Conservation (phyloP, 1,140 invertebrate species). For the Drosophila gunungcola region DNA sequence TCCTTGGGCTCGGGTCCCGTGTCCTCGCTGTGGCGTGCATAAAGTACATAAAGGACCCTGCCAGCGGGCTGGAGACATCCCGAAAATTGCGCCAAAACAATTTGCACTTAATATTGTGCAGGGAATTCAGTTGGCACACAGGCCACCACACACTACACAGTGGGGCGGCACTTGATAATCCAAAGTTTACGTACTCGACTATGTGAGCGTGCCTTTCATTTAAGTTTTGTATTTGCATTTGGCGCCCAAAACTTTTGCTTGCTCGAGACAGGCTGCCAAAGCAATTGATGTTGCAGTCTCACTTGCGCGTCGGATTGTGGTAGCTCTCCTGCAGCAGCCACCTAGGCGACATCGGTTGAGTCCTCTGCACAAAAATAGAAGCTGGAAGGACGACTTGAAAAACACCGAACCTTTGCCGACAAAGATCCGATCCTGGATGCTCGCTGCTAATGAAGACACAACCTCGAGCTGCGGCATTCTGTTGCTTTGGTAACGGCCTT, state of each 20-base stretch:
- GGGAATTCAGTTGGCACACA: slow-evolving; percentile 64
- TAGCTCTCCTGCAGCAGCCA: background rate
- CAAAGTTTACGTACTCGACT: slow-evolving; percentile 66
- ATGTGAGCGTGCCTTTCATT: slow-evolving; percentile 65
- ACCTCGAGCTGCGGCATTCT: slow-evolving; percentile 18
- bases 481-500: slow-evolving; percentile 9
- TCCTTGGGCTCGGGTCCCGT: slow-evolving; percentile 28
- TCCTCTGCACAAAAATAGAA: background rate
- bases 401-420: background rate
- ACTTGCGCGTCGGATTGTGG: slow-evolving; percentile 14
- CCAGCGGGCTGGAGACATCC: slow-evolving; percentile 10
- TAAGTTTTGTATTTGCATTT: slow-evolving; percentile 73
- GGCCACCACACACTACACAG: slow-evolving; percentile 13
- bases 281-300: slow-evolving; percentile 6
- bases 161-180: slow-evolving; percentile 56
- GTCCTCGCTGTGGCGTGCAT: slow-evolving; percentile 57
- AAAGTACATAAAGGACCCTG: slow-evolving; percentile 58
- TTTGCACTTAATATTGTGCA: slow-evolving; percentile 77
- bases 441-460: slow-evolving; percentile 49
- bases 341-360: background rate
- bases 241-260: slow-evolving; percentile 40
- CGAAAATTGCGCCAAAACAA: slow-evolving; percentile 75
- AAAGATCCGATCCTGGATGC: background rate
- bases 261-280: slow-evolving; percentile 19
- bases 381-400: background rate